Evolutionary conservation across 2,113 vertebrate genomes (phyloP).

Genomic region (Gymnarchus niloticus): DNA sequence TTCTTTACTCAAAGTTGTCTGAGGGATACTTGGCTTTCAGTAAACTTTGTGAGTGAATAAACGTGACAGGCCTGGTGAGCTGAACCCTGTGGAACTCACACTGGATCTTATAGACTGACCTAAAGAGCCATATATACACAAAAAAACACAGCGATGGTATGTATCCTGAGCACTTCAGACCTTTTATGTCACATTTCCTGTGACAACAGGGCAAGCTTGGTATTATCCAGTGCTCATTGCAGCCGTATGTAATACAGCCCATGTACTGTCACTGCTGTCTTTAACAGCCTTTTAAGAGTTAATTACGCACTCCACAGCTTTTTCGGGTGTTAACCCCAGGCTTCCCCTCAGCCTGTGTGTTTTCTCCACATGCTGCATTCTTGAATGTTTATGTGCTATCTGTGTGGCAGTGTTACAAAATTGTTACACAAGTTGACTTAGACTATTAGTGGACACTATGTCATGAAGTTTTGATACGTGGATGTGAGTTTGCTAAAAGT

Average conservation of each 20-base stretch:
- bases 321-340: background rate
- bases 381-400: background rate
- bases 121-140: conserved; percentile 33
- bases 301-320: background rate
- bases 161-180: conserved; percentile 38
- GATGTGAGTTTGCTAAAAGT: background rate
- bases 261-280: background rate
- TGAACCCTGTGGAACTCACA: background rate
- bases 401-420: background rate
- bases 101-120: conserved; percentile 20
- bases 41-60: conserved; percentile 27
- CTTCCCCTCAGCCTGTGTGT: background rate
- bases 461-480: background rate
- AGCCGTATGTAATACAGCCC: background rate
- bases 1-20: conserved; percentile 13
- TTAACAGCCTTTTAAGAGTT: background rate
- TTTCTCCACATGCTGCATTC: background rate
- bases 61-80: conserved; percentile 23
- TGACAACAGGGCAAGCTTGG: conserved; percentile 10
- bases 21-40: conserved; percentile 25
- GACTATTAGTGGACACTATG: background rate
- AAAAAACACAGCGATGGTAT: conserved; percentile 50
- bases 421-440: background rate
- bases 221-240: background rate
- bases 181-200: conserved; percentile 15